Conservation (phyloP, 2,888 invertebrate species). For the Drosophila dives region DNA sequence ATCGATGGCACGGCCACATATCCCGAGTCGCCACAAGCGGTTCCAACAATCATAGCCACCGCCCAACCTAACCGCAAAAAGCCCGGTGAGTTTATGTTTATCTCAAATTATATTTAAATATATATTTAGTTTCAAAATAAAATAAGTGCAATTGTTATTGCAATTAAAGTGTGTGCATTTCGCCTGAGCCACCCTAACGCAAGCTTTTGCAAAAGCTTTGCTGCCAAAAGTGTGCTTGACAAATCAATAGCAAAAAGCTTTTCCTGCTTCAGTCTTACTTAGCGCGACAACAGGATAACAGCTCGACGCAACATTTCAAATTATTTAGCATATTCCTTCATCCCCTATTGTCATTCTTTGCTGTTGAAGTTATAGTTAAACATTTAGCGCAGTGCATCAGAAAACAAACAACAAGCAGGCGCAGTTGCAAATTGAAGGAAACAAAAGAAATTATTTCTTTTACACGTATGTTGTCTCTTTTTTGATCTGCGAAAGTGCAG, state of each 20-base stretch:
- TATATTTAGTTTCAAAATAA: not conserved
- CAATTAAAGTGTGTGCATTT: not conserved
- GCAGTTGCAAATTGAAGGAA: constrained; percentile 6
- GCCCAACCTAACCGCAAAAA: constrained; percentile 67
- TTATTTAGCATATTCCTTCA: constrained; percentile 14
- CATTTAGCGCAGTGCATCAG: constrained; percentile 27
- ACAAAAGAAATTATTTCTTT: constrained; percentile 53
- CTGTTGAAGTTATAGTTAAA: constrained; percentile 14
- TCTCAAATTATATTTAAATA: not conserved
- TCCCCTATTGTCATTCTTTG: constrained; percentile 7
- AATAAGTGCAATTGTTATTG: constrained; percentile 1
- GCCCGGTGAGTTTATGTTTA: constrained; percentile 73
- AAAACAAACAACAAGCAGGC: not conserved
- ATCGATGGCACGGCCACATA: constrained; percentile 76
- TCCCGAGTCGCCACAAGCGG: constrained; percentile 45
- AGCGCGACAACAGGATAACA: constrained; percentile 68
- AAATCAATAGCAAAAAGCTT: constrained; percentile 68
- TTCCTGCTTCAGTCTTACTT: constrained; percentile 62
- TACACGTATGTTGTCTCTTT: constrained; percentile 37
- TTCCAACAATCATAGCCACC: constrained; percentile 13
- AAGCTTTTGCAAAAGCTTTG: constrained; percentile 48
- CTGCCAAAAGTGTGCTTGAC: constrained; percentile 50
- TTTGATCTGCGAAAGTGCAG: constrained; percentile 4
- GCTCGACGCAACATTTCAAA: constrained; percentile 37
- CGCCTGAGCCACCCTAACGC: constrained; percentile 43